Base-by-base conservation (phyloP, 2,888 invertebrate species). In the Philopedon plagiatum region DNA sequence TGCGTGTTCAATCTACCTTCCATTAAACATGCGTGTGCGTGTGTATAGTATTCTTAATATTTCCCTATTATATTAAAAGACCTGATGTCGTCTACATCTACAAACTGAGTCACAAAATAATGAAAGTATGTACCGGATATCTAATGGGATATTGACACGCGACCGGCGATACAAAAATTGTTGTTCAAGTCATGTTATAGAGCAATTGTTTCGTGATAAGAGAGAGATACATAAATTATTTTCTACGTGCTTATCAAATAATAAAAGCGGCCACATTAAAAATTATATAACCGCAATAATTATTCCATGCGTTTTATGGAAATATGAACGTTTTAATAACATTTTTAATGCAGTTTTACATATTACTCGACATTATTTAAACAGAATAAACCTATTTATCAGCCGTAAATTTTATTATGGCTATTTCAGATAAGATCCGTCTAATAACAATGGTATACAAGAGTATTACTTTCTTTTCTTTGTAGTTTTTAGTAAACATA, bases 91-190 rank as follows among this genome's bases (percentile, higher is more conserved):
- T 21, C 21, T n/a, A n/a, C 26, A 7, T 39, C 4, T 29, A 54
- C n/a, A n/a, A n/a, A n/a, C 51, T 15, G 51, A 54, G 29, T 54
- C 51, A 54, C 29, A 29, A 15, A 51, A 29, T 51, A 51, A 51
- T 54, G 29, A 54, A 29, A 54, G 51, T 54, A 39, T n/a, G 15
- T 39, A 46, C 23, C 11, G 15, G 51, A 9, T 54, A n/a, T n/a
- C n/a, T n/a, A 54, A 54, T 54, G 29, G 51, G 51, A 29, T 54
- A 54, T 29, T 54, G 51, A 54, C 51, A 54, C 21, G 51, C 51
- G 51, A 54, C 51, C 26, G 51, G 18, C 51, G 51, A 54, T 9
- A 54, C 5, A 29, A 54, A 54, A 54, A 23, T 18, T 26, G 26
- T 26, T 26, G 4, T 26, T 51, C 5, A 51, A 46, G 11, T 9